Evolutionary conservation across 2,113 vertebrate species (phyloP).

Genomic region (Bungarus multicinctus): DNA sequence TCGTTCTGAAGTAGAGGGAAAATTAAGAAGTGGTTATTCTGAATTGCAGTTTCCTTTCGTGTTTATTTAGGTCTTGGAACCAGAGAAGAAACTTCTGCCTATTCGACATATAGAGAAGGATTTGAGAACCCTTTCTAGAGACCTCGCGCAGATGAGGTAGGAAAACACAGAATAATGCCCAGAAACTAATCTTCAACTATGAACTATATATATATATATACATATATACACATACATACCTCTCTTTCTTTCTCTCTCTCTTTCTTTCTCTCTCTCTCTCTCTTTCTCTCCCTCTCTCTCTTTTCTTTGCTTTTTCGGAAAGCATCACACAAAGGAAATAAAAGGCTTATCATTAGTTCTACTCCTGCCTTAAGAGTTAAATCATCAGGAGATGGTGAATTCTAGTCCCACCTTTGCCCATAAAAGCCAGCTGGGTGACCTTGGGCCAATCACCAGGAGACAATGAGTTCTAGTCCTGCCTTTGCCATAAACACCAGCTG

Average conservation of each 20-base stretch:
- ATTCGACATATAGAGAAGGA: constrained; percentile 55
- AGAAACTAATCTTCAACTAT: background rate
- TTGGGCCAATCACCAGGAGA: too few relatives aligned
- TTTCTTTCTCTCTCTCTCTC: too few relatives aligned
- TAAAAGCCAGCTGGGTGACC: too few relatives aligned
- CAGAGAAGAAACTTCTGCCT: constrained; percentile 28
- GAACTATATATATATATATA: too few relatives aligned
- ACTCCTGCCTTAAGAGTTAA: too few relatives aligned
- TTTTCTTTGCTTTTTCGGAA: background rate
- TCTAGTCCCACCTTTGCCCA: too few relatives aligned
- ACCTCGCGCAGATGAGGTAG: constrained; percentile 69
- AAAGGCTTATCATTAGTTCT: background rate
- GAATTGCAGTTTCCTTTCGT: background rate
- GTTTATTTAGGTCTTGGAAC: constrained; percentile 15
- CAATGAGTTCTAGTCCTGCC: too few relatives aligned
- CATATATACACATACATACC: too few relatives aligned
- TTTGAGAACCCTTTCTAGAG: constrained; percentile 54
- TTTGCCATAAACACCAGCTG: too few relatives aligned
- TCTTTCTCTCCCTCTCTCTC: too few relatives aligned
- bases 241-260: too few relatives aligned
- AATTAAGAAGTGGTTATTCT: background rate
- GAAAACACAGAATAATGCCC: background rate
- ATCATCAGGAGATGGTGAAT: too few relatives aligned
- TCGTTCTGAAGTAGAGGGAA: background rate
- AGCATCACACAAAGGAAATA: background rate